phyloP scores from a whole-genome alignment of 2,888 invertebrate genomes.

The Venusia cambrica region DNA sequence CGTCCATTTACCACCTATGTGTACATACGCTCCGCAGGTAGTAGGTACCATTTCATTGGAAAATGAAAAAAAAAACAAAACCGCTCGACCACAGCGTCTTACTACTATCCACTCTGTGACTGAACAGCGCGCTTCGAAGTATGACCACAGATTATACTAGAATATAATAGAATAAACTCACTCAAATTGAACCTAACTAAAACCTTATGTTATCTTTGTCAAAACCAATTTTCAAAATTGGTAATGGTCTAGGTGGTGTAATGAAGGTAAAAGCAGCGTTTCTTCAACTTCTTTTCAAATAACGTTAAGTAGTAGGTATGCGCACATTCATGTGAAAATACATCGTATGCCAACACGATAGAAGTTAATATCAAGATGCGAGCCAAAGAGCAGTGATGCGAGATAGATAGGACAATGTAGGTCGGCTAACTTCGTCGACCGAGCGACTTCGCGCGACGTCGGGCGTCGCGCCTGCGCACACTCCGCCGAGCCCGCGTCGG shows the following conservation, averaged over 20 bases:
- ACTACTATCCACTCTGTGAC: too few relatives aligned
- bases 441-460: slow-evolving; percentile 53
- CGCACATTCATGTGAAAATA: too few relatives aligned
- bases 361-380: slow-evolving; percentile 2
- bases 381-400: slow-evolving; percentile 3
- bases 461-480: slow-evolving; percentile 60
- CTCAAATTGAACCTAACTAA: too few relatives aligned
- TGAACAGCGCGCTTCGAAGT: too few relatives aligned
- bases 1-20: slow-evolving; percentile 39
- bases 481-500: slow-evolving; percentile 58
- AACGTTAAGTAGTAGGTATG: too few relatives aligned
- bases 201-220: too few relatives aligned
- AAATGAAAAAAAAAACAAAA: slow-evolving; percentile 74
- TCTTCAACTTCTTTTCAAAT: too few relatives aligned
- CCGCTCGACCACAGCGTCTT: slow-evolving; percentile 63
- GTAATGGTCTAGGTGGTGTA: too few relatives aligned
- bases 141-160: slow-evolving; percentile 35
- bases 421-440: slow-evolving; percentile 64
- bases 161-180: too few relatives aligned
- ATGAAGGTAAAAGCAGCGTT: too few relatives aligned
- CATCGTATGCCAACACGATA: neutral
- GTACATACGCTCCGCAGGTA: slow-evolving; percentile 34
- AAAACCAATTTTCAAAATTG: too few relatives aligned
- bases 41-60: slow-evolving; percentile 70
- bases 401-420: slow-evolving; percentile 56